Percentiles rank a stretch among this genome's conserved stretches.
These are phyloP conservation scores for Dipodomys ordii DNA, from an alignment of 2,113 vertebrate species.

Conservation along the genomic window DNA sequence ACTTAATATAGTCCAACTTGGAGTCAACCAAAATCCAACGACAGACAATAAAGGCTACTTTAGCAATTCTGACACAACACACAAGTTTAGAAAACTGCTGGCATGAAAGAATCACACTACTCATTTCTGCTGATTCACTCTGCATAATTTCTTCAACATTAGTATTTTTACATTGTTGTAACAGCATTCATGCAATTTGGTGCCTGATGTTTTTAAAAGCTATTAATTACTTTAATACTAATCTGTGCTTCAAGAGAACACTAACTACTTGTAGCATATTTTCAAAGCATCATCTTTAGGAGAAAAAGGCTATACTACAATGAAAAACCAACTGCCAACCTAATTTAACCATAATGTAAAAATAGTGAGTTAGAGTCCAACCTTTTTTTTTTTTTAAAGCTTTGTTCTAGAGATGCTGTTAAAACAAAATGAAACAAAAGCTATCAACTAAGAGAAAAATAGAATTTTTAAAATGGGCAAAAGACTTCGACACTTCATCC, in stretches of 20 bases:
- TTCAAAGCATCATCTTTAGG: constrained; percentile 11
- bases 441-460: background rate
- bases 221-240: constrained; percentile 11
- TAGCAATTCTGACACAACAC: background rate
- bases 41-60: background rate
- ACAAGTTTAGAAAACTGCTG: background rate
- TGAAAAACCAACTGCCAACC: constrained; percentile 34
- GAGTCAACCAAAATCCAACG: background rate
- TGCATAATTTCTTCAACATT: constrained; percentile 31
- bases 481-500: background rate
- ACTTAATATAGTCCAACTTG: background rate
- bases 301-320: background rate
- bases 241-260: constrained; percentile 31
- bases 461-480: background rate
- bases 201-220: constrained; percentile 9
- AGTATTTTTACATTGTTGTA: background rate
- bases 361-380: background rate
- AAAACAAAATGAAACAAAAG: constrained; percentile 31
- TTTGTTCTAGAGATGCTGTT: background rate
- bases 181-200: constrained; percentile 9
- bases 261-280: background rate
- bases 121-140: background rate
- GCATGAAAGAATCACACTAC: background rate
- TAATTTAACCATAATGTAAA: background rate
- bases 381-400: background rate